phyloP scores from a whole-genome alignment of 2,113 vertebrate species.

The Trichomycterus rosablanca region DNA sequence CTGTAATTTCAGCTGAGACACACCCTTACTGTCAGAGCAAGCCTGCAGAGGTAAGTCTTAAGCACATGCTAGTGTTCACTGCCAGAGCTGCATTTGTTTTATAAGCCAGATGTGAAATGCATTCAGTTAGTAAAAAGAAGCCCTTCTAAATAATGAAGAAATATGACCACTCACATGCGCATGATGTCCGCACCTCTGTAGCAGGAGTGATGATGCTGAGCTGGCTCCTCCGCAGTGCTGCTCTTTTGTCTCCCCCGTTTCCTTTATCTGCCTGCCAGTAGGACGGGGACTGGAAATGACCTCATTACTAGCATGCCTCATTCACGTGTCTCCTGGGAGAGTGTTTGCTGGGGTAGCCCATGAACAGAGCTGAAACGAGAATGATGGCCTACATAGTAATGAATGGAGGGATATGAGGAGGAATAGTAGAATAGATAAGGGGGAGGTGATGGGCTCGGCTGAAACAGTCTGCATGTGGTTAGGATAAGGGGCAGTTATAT shows the following conservation, averaged over 20 bases:
- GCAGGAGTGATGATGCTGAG: not conserved
- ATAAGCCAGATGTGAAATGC: not conserved
- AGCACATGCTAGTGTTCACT: slow-evolving; percentile 39
- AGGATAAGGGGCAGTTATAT: too few species aligned
- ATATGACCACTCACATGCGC: not conserved
- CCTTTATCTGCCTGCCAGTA: slow-evolving; percentile 29
- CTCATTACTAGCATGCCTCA: slow-evolving; percentile 50
- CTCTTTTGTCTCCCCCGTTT: slow-evolving; percentile 7
- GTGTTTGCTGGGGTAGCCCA: not conserved
- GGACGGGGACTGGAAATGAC: slow-evolving; percentile 54
- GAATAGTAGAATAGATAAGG: slow-evolving; percentile 8
- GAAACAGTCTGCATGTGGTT: not conserved
- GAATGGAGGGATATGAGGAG: too few species aligned
- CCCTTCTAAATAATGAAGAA: too few species aligned
- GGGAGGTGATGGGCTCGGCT: slow-evolving; percentile 9
- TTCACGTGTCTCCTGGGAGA: slow-evolving; percentile 5
- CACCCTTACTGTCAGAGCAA: not conserved
- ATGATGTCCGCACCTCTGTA: not conserved
- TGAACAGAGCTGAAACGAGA: not conserved
- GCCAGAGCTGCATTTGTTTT: slow-evolving; percentile 37
- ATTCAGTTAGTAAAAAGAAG: not conserved
- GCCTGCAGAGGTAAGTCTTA: not conserved
- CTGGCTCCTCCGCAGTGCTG: slow-evolving; percentile 31
- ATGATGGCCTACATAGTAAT: too few species aligned
- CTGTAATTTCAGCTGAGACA: not conserved